phyloP scores from a whole-genome alignment of 2,797 vertebrate genomes.

The Enteromius trimaculatus region DNA sequence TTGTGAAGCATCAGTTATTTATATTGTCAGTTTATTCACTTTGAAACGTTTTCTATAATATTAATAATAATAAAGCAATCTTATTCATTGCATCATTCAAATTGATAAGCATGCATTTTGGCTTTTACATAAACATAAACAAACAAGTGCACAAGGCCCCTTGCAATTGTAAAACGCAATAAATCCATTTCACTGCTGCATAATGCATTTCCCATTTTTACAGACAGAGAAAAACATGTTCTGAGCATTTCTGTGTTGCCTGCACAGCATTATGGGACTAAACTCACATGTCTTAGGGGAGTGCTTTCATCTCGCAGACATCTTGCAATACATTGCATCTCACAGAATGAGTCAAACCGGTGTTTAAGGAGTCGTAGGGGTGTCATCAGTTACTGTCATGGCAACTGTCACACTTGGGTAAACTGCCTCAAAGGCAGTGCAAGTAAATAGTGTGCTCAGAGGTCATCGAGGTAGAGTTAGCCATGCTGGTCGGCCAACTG shows the following conservation, averaged over 20 bases:
- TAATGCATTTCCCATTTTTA: constrained; percentile 21
- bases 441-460: constrained; percentile 35
- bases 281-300: constrained; percentile 21
- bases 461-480: constrained; percentile 37
- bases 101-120: constrained; percentile 5
- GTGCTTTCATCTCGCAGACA: constrained; percentile 27
- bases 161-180: constrained; percentile 15
- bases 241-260: neutral
- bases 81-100: constrained; percentile 10
- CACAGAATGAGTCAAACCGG: constrained; percentile 41
- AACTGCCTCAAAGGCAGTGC: constrained; percentile 47
- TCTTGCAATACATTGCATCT: constrained; percentile 33
- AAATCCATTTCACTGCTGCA: constrained; percentile 30
- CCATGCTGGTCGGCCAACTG: neutral
- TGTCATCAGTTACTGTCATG: constrained; percentile 56
- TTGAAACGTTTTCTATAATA: too few species aligned
- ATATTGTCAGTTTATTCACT: too few species aligned
- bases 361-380: constrained; percentile 50
- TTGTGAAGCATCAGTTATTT: too few species aligned
- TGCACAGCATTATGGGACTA: constrained; percentile 14
- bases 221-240: constrained; percentile 14
- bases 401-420: constrained; percentile 50
- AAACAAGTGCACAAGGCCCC: constrained; percentile 1
- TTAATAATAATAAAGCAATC: neutral
- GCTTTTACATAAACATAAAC: constrained; percentile 29